These are phyloP conservation scores for Digitonthophagus gazella DNA, from an alignment of 2,888 invertebrate genomes.

Conservation along the genomic window DNA sequence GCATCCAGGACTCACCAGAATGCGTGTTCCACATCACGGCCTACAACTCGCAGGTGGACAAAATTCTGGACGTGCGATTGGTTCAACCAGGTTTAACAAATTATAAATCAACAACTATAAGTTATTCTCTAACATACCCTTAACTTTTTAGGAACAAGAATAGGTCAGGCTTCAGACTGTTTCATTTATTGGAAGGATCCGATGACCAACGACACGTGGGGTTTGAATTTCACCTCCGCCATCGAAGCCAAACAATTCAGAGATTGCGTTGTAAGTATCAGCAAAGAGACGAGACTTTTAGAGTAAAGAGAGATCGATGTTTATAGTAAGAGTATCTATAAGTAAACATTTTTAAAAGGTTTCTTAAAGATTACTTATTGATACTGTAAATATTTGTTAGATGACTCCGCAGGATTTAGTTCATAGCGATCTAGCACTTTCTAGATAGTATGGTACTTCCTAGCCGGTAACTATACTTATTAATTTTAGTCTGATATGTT, in stretches of 20 bases:
- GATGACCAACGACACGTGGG: conserved; percentile 97
- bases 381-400: background rate
- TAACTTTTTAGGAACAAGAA: conserved; percentile 78
- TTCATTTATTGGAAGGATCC: conserved; percentile 99
- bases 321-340: background rate
- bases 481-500: conserved; percentile 62
- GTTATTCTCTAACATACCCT: background rate
- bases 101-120: background rate
- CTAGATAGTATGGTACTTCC: conserved; percentile 20
- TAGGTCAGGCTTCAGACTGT: conserved; percentile 97
- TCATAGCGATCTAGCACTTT: background rate
- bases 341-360: too few species aligned
- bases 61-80: conserved; percentile 95
- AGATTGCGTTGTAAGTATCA: conserved; percentile 90
- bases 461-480: conserved; percentile 28
- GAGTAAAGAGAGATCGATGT: background rate
- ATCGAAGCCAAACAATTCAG: conserved; percentile 96
- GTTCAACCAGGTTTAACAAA: conserved; percentile 84
- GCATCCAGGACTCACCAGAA: conserved; percentile 94
- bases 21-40: conserved; percentile 98
- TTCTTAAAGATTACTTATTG: background rate
- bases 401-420: background rate
- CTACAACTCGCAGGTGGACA: conserved; percentile 98
- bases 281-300: background rate
- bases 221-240: conserved; percentile 95